Base-by-base conservation (phyloP, 2,888 invertebrate genomes). In the Alviniconcha strummeri region DNA sequence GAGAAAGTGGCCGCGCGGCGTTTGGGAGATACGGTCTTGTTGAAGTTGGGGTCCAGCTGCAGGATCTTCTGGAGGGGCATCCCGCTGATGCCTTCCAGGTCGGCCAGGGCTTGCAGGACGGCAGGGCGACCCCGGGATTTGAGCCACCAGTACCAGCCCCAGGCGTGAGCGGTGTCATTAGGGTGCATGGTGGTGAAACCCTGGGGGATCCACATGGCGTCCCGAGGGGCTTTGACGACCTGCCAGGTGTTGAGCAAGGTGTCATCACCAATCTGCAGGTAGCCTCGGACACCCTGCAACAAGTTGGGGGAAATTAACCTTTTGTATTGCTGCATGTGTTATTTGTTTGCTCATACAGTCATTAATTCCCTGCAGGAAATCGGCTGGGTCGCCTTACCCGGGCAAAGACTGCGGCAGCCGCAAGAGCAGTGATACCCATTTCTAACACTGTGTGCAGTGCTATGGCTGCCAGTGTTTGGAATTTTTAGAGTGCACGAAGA, bases 221-320 rank as follows among this genome's bases (percentile, higher is more conserved):
- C 83, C 5, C 81, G 57, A 5, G 80, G 81, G 2, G 80, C 56
- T 5, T 60, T 54, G 13, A 72, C 11, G 54, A 83, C 52, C 55
- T 64, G 80, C 83, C 85, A 83, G 52, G 81, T 60, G 71, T 85
- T 83, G 60, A 80, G 56, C 13, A 85, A 67, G 0, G 80, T 80
- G 81, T 85, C 85, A 56, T 83, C 85, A 1, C 83, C 83, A 57
- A 85, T 83, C n/a, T 85, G 85, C 5, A 85, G 78, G 69, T 77
- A 83, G 15, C 85, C 85, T 17, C 80, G 83, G 9, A 83, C 81
- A 57, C 81, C 81, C 81, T 81, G 81, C 4, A 57, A 64, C 15
- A 36, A 36, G 17, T 36, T 36, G 36, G 36, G 36, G 36, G 36
- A 36, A 36, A 36, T 36, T 36, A 36, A 36, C 36, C 36, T 36